Base-by-base conservation (phyloP, 1,140 invertebrate genomes). In the Drosophila dunni region DNA sequence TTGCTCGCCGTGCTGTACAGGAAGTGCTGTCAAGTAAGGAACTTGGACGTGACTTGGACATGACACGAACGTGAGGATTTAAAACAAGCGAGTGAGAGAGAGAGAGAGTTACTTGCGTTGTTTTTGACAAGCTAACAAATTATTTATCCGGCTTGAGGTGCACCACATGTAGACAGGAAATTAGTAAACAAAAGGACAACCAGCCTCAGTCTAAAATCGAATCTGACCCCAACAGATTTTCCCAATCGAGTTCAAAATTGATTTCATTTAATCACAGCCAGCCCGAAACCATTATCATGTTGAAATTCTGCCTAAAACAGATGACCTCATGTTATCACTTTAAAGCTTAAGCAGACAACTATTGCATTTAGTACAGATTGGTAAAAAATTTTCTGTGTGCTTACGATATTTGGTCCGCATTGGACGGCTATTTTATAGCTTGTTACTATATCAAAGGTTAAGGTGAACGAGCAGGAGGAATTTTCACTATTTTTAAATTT, bases 41-140 rank as follows among this genome's bases (percentile, higher is more conserved):
- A 83, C 72, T 77, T 67, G 50, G 63, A 54, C 70, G 64, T 79
- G 71, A 64, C 66, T 58, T 51, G 45, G 56, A 69, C 65, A 63
- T 61, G 42, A 73, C 56, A 45, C n/a, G 46, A 44, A 51, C 54
- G 11, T 54, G 44, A 53, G 48, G 5, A 4, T 29, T 29, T 29
- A 29, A 29, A 29, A 42, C 46, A 40, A 68, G 34, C 42, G 34
- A 20, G 17, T 1, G 17, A 20, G 17, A 20, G 17, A 20, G 17
- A 20, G 2, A 20, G 17, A 20, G 17, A 20, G 53, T 38, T 7
- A 44, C 34, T 67, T 51, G 74, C 68, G 76, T 79, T 88, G 84
- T 72, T 83, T 88, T 75, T 88, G 83, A 88, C 83, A 89, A 78
- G 79, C 84, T 78, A 88, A 89, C 83, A 88, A 88, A 88, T 88